phyloP scores from a whole-genome alignment of 2,797 vertebrate species.

The Poliocrania exsul region DNA sequence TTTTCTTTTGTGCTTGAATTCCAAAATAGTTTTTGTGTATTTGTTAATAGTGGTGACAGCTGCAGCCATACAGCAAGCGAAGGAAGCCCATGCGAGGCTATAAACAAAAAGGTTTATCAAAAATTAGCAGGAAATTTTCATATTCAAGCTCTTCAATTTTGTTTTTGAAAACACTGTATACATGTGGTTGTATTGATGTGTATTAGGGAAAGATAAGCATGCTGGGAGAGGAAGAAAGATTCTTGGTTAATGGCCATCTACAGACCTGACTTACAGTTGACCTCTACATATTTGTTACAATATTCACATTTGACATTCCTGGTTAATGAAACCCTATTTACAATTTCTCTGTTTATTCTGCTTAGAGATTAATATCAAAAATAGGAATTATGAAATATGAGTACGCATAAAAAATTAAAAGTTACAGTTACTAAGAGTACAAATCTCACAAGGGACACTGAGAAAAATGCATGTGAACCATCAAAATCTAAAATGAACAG shows the following conservation, averaged over 20 bases:
- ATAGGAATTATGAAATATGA: neutral
- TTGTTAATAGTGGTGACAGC: conserved; percentile 89
- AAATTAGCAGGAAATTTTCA: neutral
- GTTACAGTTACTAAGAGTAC: neutral
- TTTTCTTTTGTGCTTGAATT: conserved; percentile 90
- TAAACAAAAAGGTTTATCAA: conserved; percentile 11
- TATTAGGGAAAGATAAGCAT: neutral
- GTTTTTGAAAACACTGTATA: neutral
- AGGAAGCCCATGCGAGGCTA: conserved; percentile 92
- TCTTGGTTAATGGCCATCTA: neutral
- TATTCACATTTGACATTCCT: neutral
- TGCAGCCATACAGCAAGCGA: conserved; percentile 91
- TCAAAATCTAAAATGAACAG: neutral
- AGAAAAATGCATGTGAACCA: neutral
- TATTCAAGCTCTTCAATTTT: neutral
- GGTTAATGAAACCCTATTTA: neutral
- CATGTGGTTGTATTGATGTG: neutral
- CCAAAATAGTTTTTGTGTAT: conserved; percentile 89
- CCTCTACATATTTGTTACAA: neutral
- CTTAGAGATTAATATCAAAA: neutral
- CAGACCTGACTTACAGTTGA: neutral
- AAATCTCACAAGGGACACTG: neutral
- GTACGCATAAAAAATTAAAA: neutral
- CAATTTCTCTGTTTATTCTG: neutral
- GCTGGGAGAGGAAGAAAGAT: neutral